Evolutionary conservation across 1,140 invertebrate genomes (phyloP).

Genomic region (Thalassaphorura encarpata): DNA sequence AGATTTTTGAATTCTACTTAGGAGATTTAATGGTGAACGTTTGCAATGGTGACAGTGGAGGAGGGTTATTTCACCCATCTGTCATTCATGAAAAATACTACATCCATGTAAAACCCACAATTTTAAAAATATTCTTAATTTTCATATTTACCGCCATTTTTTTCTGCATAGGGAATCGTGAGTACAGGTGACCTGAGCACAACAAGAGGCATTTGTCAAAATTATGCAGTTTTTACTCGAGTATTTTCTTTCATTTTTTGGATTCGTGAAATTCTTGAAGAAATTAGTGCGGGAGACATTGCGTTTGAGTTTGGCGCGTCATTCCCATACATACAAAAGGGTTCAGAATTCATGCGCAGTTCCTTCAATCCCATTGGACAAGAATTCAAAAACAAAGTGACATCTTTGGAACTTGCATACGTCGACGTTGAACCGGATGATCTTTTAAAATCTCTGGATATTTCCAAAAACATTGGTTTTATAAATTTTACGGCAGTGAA

Average conservation of each 20-base stretch:
- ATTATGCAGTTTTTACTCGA: not conserved
- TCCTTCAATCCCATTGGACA: not conserved
- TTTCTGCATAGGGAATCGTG: not conserved
- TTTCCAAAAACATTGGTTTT: too few relatives aligned
- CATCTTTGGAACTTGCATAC: not conserved
- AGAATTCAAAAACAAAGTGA: not conserved
- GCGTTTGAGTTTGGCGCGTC: not conserved
- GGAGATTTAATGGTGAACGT: not conserved
- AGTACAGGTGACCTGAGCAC: not conserved
- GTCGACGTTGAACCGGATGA: not conserved
- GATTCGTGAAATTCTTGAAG: conserved; percentile 1
- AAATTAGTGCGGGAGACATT: not conserved
- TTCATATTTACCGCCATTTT: not conserved
- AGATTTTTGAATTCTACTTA: not conserved
- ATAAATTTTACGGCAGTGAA: too few relatives aligned
- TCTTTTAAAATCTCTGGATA: not conserved
- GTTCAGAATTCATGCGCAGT: not conserved
- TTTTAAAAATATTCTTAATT: not conserved
- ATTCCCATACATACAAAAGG: not conserved
- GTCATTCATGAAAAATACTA: not conserved
- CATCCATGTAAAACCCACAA: not conserved
- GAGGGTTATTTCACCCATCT: not conserved
- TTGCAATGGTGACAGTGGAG: not conserved
- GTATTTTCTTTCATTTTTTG: not conserved
- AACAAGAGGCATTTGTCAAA: not conserved